phyloP scores from a whole-genome alignment of 1,140 invertebrate species.

The Brevipalpus yothersi region DNA sequence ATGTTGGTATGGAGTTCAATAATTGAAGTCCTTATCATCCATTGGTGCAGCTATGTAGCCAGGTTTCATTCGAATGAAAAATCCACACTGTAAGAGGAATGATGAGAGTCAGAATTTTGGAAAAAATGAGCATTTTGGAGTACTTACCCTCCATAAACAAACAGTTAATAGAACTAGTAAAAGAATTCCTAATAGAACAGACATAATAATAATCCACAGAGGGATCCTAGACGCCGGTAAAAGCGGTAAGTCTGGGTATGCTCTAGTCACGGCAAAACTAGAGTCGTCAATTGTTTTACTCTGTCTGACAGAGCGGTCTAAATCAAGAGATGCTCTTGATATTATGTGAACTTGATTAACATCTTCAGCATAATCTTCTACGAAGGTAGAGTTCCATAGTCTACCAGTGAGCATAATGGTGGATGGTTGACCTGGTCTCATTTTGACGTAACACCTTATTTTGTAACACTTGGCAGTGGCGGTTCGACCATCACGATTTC shows the following conservation, averaged over 20 bases:
- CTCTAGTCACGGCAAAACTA: conserved; percentile 35
- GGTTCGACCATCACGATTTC: conserved; percentile 40
- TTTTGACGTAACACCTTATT: conserved; percentile 50
- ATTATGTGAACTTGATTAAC: conserved; percentile 56
- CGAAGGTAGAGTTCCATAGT: conserved; percentile 67
- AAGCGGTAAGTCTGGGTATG: conserved; percentile 44
- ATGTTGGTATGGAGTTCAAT: too few species aligned
- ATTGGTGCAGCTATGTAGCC: conserved; percentile 12
- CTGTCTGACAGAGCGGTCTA: conserved; percentile 39
- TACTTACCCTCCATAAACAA: conserved; percentile 37
- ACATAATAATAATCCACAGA: conserved; percentile 55
- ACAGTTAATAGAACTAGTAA: conserved; percentile 48
- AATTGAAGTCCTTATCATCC: conserved; percentile 11
- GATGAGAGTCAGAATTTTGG: neutral
- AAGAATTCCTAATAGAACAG: conserved; percentile 47
- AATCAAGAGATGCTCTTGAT: conserved; percentile 42
- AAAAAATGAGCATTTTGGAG: neutral
- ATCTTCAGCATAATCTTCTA: conserved; percentile 16
- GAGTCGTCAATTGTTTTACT: conserved; percentile 34
- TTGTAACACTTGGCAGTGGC: conserved; percentile 56
- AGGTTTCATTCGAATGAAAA: conserved; percentile 47
- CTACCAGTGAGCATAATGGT: conserved; percentile 16
- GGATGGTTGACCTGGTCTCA: neutral
- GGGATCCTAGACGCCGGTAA: conserved; percentile 37
- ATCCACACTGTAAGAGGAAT: conserved; percentile 30